These are phyloP conservation scores for Drosophila mimica DNA, from an alignment of 2,888 invertebrate species.

Conservation along the genomic window DNA sequence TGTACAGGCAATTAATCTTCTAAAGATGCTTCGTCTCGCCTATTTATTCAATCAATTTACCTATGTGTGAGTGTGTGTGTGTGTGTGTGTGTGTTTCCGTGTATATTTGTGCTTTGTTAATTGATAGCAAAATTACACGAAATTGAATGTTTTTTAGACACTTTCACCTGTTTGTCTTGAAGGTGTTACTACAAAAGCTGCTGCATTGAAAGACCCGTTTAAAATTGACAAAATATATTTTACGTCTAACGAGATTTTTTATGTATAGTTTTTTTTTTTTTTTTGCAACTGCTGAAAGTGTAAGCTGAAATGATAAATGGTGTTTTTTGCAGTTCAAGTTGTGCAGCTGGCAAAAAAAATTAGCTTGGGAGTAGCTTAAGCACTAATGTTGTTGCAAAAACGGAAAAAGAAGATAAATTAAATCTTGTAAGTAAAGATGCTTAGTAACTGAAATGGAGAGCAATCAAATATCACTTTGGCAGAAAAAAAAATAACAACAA, in stretches of 20 bases:
- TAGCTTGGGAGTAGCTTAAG: not conserved
- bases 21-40: slow-evolving; percentile 37
- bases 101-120: slow-evolving; percentile 62
- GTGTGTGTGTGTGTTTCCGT: slow-evolving; percentile 1
- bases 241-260: slow-evolving; percentile 46
- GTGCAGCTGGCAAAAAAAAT: slow-evolving; percentile 4
- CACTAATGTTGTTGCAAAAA: not conserved
- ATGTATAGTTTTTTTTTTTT: not conserved
- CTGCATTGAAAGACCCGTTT: slow-evolving; percentile 51
- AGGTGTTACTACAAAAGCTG: slow-evolving; percentile 28
- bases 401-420: not conserved
- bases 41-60: slow-evolving; percentile 25
- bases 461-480: not conserved
- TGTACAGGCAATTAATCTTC: slow-evolving; percentile 69
- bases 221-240: slow-evolving; percentile 59
- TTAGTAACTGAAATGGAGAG: not conserved
- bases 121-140: slow-evolving; percentile 78
- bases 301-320: slow-evolving; percentile 51
- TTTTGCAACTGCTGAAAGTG: slow-evolving; percentile 44
- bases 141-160: slow-evolving; percentile 74
- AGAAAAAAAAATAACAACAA: not conserved
- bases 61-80: slow-evolving; percentile 3
- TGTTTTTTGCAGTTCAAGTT: slow-evolving; percentile 24
- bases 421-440: not conserved
- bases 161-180: slow-evolving; percentile 67